A percentile compares a stretch with the other conserved stretches of the same genome.
Conservation (phyloP, 2,888 invertebrate species). For the Meliscaeva auricollis region DNA sequence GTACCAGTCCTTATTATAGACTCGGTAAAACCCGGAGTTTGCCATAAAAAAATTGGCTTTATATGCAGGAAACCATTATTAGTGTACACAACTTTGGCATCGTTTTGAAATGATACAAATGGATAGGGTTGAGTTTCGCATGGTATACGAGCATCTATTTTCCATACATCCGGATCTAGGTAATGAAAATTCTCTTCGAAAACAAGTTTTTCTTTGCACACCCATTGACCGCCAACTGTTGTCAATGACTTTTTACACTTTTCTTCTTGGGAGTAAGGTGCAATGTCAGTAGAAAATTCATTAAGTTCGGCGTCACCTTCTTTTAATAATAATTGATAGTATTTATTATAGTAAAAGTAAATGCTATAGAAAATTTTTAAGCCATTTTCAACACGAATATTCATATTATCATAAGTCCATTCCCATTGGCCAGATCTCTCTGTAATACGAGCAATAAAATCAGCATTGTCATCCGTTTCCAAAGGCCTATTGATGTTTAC, state of each 20-base stretch:
- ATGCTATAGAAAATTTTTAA: neutral
- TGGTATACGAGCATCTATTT: conserved; percentile 86
- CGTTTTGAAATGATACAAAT: conserved; percentile 84
- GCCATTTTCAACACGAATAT: neutral
- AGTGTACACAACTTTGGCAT: conserved; percentile 80
- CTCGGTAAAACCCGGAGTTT: conserved; percentile 52
- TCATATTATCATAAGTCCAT: conserved; percentile 12
- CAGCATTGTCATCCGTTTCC: neutral
- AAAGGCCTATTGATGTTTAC: conserved; percentile 3
- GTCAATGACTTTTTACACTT: conserved; percentile 62
- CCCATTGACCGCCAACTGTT: conserved; percentile 82
- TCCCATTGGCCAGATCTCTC: neutral
- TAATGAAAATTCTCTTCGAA: conserved; percentile 87
- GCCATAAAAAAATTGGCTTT: conserved; percentile 79
- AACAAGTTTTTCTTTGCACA: conserved; percentile 85
- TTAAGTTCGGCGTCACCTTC: neutral
- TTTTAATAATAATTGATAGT: no score
- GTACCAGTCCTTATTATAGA: conserved; percentile 36
- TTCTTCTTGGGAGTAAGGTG: neutral
- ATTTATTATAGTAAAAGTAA: neutral
- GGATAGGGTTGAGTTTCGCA: conserved; percentile 84
- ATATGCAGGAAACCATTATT: conserved; percentile 81
- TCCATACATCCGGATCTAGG: conserved; percentile 85
- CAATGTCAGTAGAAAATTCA: neutral
- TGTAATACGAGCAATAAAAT: neutral